Evolutionary conservation across 1,140 invertebrate genomes (phyloP).

Genomic region (Pygmarrhopalites habei): DNA sequence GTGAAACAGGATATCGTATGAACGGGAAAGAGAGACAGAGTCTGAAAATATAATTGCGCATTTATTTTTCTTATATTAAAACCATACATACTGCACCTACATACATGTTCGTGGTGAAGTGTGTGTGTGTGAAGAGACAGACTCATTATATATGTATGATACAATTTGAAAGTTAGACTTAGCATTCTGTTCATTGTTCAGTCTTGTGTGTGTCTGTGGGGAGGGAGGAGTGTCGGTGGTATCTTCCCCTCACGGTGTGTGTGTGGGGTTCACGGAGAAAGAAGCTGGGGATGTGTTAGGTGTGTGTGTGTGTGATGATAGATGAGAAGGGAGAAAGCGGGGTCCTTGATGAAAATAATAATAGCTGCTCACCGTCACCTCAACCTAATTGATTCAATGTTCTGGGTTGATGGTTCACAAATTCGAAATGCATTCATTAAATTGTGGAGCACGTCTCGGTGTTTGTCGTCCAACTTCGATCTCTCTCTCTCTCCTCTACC

Average conservation of each 20-base stretch:
- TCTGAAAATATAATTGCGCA: too few species aligned
- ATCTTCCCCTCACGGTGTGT: too few species aligned
- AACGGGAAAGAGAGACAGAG: not conserved
- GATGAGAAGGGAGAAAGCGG: constrained; percentile 25
- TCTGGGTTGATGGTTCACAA: constrained; percentile 15
- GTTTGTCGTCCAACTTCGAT: not conserved
- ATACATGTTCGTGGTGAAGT: too few species aligned
- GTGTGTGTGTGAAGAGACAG: too few species aligned
- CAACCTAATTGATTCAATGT: constrained; percentile 32
- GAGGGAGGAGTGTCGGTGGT: too few species aligned
- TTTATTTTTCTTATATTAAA: too few species aligned
- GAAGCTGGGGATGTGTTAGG: not conserved
- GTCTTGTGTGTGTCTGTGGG: too few species aligned
- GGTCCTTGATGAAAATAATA: constrained; percentile 25
- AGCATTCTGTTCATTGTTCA: too few species aligned
- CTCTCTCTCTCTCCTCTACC: not conserved
- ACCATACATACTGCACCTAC: too few species aligned
- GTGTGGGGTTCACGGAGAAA: not conserved
- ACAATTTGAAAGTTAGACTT: too few species aligned
- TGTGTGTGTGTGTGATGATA: constrained; percentile 4
- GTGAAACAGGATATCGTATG: too few species aligned
- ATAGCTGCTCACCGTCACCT: constrained; percentile 28
- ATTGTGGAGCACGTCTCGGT: constrained; percentile 7
- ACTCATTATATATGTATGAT: too few species aligned
- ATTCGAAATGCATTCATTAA: constrained; percentile 16